These are phyloP conservation scores for Synergus gifuensis DNA, from an alignment of 2,888 invertebrate species.

Conservation along the genomic window DNA sequence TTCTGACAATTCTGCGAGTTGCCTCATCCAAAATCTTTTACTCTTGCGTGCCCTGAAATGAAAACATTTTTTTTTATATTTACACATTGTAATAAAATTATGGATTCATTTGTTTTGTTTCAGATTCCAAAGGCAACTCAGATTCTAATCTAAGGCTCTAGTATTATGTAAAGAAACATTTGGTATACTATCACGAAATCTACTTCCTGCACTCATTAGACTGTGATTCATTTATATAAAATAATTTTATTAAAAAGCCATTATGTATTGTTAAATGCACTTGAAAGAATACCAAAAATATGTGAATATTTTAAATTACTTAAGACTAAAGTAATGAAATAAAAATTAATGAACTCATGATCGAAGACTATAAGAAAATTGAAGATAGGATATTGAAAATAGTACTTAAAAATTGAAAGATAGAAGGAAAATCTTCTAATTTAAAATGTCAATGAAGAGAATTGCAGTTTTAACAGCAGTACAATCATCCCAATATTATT, in stretches of 20 bases:
- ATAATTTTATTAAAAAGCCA: constrained; percentile 32
- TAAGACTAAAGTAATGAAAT: neutral
- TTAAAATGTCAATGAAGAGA: constrained; percentile 83
- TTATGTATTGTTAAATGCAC: constrained; percentile 47
- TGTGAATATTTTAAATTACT: neutral
- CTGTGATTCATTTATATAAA: constrained; percentile 13
- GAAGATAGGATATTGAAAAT: neutral
- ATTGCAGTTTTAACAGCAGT: constrained; percentile 79
- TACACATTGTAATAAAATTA: neutral
- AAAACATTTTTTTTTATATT: neutral
- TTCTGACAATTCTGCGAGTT: constrained; percentile 59
- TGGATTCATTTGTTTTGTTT: neutral
- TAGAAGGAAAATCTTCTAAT: neutral
- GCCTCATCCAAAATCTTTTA: constrained; percentile 68
- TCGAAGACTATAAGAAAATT: neutral
- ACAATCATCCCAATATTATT: constrained; percentile 59
- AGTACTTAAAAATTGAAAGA: neutral
- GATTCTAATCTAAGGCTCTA: constrained; percentile 4
- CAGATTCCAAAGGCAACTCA: constrained; percentile 15
- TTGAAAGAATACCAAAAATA: neutral
- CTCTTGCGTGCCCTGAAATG: neutral
- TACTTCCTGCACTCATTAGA: constrained; percentile 11
- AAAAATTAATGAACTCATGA: neutral
- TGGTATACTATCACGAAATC: neutral
- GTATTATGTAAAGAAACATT: neutral